A percentile compares a stretch with the other conserved stretches of the same genome.
Conservation (phyloP, 2,113 vertebrate genomes). For the Lepus timidus region DNA sequence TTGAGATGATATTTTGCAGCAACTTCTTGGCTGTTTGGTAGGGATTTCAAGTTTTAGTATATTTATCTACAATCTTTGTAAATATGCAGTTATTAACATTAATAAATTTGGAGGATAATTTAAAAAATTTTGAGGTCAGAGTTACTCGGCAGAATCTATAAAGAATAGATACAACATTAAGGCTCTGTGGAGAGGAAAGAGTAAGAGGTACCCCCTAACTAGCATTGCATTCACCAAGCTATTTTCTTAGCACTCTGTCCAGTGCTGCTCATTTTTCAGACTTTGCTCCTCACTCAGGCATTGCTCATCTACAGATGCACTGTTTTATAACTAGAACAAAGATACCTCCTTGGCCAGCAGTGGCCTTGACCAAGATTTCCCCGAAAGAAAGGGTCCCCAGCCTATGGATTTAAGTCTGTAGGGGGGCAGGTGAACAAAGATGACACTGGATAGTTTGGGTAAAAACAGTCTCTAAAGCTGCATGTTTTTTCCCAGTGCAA, state of each 20-base stretch:
- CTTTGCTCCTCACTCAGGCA: not conserved
- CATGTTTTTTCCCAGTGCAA: not conserved
- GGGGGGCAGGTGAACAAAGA: not conserved
- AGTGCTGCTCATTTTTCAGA: not conserved
- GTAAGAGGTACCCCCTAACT: too few relatives aligned
- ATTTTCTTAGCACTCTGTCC: not conserved
- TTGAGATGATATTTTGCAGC: not conserved
- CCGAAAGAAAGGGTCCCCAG: not conserved
- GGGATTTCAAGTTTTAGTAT: not conserved
- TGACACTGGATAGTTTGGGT: not conserved
- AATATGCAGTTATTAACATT: not conserved
- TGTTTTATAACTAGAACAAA: not conserved
- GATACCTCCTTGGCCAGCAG: not conserved
- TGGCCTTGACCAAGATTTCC: not conserved
- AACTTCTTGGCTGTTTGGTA: not conserved
- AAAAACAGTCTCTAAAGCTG: not conserved
- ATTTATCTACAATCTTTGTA: not conserved
- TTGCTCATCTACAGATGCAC: not conserved
- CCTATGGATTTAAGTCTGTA: not conserved
- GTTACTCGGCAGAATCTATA: not conserved
- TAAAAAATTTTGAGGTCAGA: not conserved
- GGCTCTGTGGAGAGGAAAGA: not conserved
- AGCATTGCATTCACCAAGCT: not conserved
- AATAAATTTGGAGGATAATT: not conserved
- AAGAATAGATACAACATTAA: not conserved